Evolutionary conservation across 2,113 vertebrate species (phyloP).

Genomic region (Raja brachyura): DNA sequence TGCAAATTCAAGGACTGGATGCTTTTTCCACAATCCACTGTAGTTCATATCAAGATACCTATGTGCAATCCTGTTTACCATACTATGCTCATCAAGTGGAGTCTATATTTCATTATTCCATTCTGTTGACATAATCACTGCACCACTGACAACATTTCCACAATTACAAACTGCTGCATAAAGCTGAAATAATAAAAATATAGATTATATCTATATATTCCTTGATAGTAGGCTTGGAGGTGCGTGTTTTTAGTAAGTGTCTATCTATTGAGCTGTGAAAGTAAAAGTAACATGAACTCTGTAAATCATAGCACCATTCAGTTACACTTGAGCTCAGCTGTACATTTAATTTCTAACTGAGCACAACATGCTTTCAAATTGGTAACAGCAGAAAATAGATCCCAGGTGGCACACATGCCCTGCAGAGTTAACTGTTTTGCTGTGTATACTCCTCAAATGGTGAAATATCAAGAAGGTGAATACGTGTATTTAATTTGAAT

Average conservation of each 20-base stretch:
- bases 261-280: not conserved
- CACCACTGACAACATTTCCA: not conserved
- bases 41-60: not conserved
- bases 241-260: not conserved
- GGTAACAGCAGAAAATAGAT: not conserved
- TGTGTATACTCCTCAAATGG: not conserved
- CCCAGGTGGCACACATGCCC: not conserved
- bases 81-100: not conserved
- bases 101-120: constrained; percentile 7
- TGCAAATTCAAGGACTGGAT: not conserved
- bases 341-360: not conserved
- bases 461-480: not conserved
- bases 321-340: not conserved
- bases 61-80: not conserved
- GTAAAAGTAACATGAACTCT: not conserved
- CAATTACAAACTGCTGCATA: not conserved
- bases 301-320: not conserved
- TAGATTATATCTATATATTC: not conserved
- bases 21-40: constrained; percentile 1
- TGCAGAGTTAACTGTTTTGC: not conserved
- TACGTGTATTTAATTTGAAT: not conserved
- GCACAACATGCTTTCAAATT: not conserved
- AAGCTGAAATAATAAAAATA: not conserved
- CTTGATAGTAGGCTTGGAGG: not conserved
- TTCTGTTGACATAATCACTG: not conserved